Evolutionary conservation across 35 echinoderm and acorn worm genomes (phyloP).

Genomic region (Heliocidaris tuberculata): DNA sequence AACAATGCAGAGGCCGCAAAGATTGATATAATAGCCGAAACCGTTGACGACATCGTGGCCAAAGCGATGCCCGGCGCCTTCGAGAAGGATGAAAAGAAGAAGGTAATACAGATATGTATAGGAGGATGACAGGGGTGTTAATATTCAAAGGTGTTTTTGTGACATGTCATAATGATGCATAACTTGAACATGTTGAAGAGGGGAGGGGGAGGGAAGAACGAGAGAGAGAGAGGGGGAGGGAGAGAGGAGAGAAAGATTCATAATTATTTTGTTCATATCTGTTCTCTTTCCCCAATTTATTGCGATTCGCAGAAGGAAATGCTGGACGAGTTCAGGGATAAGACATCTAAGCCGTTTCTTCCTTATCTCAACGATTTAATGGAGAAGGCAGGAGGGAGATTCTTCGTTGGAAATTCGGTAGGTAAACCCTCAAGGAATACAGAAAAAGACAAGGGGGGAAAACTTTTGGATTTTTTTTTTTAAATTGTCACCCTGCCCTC

Average conservation of each 20-base stretch:
- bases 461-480: too few species aligned
- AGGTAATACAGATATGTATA: background rate
- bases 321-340: background rate
- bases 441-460: too few species aligned
- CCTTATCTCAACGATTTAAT: background rate
- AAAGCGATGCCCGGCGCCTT: background rate
- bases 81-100: conserved; percentile 16
- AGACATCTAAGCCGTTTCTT: background rate
- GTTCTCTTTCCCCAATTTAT: background rate
- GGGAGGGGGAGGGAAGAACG: background rate
- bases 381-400: background rate
- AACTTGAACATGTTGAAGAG: background rate
- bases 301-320: background rate
- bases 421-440: background rate
- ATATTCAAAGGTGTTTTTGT: too few species aligned
- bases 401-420: background rate
- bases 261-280: background rate
- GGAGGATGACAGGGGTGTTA: too few species aligned
- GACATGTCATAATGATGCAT: too few species aligned
- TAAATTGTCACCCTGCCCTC: too few species aligned
- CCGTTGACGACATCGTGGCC: background rate
- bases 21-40: background rate
- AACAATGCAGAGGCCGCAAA: background rate
- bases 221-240: background rate
- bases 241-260: too few species aligned